These are phyloP conservation scores for Mionectes macconnelli DNA, from an alignment of 2,113 vertebrate species.

Conservation along the genomic window DNA sequence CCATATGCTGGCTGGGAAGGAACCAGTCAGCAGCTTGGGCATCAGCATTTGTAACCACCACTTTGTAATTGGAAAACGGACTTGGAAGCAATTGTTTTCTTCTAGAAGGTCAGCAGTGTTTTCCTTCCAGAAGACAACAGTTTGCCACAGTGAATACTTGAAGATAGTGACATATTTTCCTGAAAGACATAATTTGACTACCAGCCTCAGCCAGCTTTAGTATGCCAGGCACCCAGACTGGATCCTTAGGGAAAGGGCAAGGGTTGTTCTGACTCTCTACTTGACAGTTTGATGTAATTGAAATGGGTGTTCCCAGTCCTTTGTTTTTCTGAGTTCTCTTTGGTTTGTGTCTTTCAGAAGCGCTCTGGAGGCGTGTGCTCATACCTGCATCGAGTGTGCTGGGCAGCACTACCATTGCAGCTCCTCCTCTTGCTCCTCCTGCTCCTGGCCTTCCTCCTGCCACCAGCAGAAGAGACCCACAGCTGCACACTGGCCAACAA, in stretches of 20 bases:
- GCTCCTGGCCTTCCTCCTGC: constrained; percentile 87
- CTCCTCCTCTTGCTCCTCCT: constrained; percentile 83
- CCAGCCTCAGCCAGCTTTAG: neutral
- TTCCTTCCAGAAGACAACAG: neutral
- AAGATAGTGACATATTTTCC: neutral
- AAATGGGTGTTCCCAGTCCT: neutral
- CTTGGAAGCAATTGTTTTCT: neutral
- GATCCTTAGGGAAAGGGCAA: neutral
- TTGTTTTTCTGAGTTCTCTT: neutral
- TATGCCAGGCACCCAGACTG: neutral
- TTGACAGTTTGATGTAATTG: neutral
- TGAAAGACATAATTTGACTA: neutral
- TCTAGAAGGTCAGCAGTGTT: neutral
- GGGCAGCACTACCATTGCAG: constrained; percentile 83
- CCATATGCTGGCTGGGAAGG: fast-evolving
- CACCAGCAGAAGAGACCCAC: constrained; percentile 76
- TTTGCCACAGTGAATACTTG: neutral
- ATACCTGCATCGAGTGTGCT: constrained; percentile 78
- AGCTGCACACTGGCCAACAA: constrained; percentile 91
- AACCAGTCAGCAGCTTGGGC: neutral
- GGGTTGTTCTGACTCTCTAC: neutral
- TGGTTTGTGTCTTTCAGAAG: constrained; percentile 64
- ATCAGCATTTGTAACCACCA: neutral
- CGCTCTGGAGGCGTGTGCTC: constrained; percentile 27
- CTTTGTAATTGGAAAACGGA: neutral